Conservation (phyloP, 2,888 invertebrate genomes). For the Rosalia funebris region DNA sequence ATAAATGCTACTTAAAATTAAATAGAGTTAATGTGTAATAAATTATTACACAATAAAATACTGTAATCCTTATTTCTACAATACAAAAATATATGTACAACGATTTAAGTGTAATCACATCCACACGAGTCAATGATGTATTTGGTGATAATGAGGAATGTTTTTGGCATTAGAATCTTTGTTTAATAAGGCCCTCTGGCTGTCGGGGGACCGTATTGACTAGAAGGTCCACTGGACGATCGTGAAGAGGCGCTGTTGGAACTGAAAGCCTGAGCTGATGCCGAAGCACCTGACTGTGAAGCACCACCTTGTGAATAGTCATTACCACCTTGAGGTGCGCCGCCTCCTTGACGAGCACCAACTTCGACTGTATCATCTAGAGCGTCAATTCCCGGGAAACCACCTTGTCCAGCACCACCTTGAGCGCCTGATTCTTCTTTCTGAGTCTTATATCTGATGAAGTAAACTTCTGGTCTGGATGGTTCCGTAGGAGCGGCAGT, state of each 20-base stretch:
- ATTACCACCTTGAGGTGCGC: slow-evolving; percentile 8
- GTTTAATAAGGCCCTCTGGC: slow-evolving; percentile 17
- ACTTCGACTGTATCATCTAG: slow-evolving; percentile 20
- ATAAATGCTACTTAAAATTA: slow-evolving; percentile 1
- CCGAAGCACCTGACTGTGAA: slow-evolving; percentile 16
- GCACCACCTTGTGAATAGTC: slow-evolving; percentile 11
- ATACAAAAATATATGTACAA: not conserved
- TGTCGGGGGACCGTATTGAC: slow-evolving; percentile 17
- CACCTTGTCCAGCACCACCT: slow-evolving; percentile 43
- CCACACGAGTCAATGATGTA: not conserved
- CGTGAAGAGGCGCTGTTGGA: slow-evolving; percentile 12
- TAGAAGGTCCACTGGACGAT: slow-evolving; percentile 3
- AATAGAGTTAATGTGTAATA: no score
- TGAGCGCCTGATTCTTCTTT: slow-evolving; percentile 50
- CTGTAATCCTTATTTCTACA: not conserved
- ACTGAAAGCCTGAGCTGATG: slow-evolving; percentile 16
- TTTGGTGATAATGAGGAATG: not conserved
- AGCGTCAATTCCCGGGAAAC: not conserved
- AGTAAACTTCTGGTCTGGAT: slow-evolving; percentile 90
- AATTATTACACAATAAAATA: not conserved
- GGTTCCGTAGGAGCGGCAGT: slow-evolving; percentile 83
- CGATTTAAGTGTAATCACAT: slow-evolving; percentile 1
- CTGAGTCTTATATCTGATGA: slow-evolving; percentile 86
- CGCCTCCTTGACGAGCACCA: slow-evolving; percentile 14
- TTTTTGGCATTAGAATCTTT: not conserved